Percentiles rank a stretch among this genome's conserved stretches.
Evolutionary conservation across 2,113 vertebrate genomes (phyloP).

Genomic region (Illadopsis cleaveri): DNA sequence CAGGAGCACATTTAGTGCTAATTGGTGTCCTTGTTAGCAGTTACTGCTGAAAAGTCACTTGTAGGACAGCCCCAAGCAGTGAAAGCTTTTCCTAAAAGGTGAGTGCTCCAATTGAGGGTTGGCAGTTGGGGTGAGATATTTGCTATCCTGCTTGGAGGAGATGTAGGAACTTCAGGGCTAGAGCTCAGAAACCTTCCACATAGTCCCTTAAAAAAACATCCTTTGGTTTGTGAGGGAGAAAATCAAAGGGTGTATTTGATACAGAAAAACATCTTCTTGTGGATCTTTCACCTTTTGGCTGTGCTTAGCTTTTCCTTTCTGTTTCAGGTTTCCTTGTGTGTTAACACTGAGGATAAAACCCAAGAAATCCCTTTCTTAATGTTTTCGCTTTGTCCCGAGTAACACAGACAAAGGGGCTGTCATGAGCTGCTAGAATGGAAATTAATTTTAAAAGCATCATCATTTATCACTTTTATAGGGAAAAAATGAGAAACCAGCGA

Average conservation of each 20-base stretch:
- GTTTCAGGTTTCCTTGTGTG: neutral
- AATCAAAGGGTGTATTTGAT: neutral
- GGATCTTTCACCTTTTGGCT: neutral
- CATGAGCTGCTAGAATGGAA: conserved; percentile 21
- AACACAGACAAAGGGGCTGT: conserved; percentile 51
- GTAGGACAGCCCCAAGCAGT: neutral
- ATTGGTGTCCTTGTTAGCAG: neutral
- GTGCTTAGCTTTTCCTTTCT: neutral
- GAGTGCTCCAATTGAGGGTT: neutral
- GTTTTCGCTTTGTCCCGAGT: conserved; percentile 7
- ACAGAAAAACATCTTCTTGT: neutral
- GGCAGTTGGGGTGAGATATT: neutral
- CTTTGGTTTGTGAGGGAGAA: neutral
- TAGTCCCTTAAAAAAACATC: neutral
- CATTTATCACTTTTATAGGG: conserved; percentile 45
- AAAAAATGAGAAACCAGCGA: neutral
- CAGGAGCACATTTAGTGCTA: neutral
- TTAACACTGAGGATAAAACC: neutral
- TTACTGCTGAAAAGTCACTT: neutral
- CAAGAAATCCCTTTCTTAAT: neutral
- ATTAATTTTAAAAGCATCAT: conserved; percentile 61
- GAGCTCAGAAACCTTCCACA: neutral
- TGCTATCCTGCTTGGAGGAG: neutral
- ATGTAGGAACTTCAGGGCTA: neutral
- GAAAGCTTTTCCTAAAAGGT: neutral